A percentile compares a stretch with the other conserved stretches of the same genome.
Conservation (phyloP, 2,797 vertebrate genomes). For the Lagorchestes hirsutus region DNA sequence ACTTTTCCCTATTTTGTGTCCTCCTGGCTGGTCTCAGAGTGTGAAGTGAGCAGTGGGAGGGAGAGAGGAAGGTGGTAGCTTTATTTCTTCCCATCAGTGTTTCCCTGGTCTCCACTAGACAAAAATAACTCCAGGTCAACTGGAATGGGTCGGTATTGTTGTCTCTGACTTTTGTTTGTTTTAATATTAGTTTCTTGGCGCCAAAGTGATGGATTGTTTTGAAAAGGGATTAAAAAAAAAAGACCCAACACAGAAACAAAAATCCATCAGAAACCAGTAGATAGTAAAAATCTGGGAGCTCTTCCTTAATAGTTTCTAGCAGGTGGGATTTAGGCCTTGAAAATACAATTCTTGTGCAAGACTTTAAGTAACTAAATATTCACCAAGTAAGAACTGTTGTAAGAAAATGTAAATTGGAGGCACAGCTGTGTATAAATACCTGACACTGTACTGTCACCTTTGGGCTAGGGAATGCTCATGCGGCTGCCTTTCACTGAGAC, state of each 20-base stretch:
- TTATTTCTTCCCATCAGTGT: neutral
- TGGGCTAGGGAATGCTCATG: neutral
- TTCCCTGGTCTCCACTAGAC: neutral
- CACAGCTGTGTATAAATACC: conserved; percentile 6
- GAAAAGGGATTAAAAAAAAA: neutral
- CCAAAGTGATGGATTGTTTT: conserved; percentile 1
- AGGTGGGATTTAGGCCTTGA: neutral
- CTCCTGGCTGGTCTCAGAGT: neutral
- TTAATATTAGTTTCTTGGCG: conserved; percentile 11
- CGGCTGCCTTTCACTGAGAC: neutral
- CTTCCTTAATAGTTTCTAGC: neutral
- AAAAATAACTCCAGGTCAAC: neutral
- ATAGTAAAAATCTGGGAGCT: neutral
- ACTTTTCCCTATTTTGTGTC: neutral
- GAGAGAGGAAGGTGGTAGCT: neutral
- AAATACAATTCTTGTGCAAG: neutral
- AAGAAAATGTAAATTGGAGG: conserved; percentile 9
- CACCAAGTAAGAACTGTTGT: neutral
- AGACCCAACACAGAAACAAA: neutral
- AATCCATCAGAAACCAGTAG: neutral
- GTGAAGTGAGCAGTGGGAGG: neutral
- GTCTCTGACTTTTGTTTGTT: conserved; percentile 8
- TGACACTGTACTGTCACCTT: neutral
- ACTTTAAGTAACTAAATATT: neutral
- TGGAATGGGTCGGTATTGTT: neutral